These are phyloP conservation scores for Rhagophthalmus giganteus DNA, from an alignment of 2,888 invertebrate species.

Conservation along the genomic window DNA sequence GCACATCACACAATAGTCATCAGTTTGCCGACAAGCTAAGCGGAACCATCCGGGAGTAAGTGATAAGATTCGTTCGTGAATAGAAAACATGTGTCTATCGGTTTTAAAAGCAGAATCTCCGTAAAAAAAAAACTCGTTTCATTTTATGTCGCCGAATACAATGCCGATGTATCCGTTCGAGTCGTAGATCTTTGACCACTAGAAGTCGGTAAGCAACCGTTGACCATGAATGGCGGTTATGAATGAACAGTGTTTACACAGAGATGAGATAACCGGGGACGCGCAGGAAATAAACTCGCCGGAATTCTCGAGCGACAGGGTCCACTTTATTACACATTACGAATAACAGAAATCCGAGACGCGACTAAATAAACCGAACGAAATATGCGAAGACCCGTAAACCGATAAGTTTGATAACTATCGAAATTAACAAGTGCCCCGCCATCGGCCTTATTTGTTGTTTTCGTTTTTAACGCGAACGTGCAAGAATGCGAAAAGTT, in stretches of 20 bases:
- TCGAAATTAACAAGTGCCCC: too few species aligned
- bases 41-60: too few species aligned
- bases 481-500: slow-evolving; percentile 30
- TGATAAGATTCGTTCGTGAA: too few species aligned
- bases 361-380: not conserved
- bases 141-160: too few species aligned
- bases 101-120: too few species aligned
- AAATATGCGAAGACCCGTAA: too few species aligned
- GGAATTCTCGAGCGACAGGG: slow-evolving; percentile 35
- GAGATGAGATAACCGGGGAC: slow-evolving; percentile 39
- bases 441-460: slow-evolving; percentile 13
- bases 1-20: too few species aligned
- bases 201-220: slow-evolving; percentile 20
- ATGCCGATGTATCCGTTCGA: slow-evolving; percentile 4
- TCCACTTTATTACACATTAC: slow-evolving; percentile 6
- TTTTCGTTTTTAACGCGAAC: slow-evolving; percentile 20
- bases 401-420: too few species aligned
- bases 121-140: too few species aligned
- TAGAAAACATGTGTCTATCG: too few species aligned
- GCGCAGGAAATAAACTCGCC: slow-evolving; percentile 41
- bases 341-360: slow-evolving; percentile 2
- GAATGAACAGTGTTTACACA: slow-evolving; percentile 41
- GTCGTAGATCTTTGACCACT: slow-evolving; percentile 16
- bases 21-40: too few species aligned
- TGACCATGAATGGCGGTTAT: slow-evolving; percentile 40